Evolutionary conservation across 23 tunicate genomes (phyloP), one percentile per base, ranked within the genome.

Genomic region (Clavelina lepadiformis): DNA sequence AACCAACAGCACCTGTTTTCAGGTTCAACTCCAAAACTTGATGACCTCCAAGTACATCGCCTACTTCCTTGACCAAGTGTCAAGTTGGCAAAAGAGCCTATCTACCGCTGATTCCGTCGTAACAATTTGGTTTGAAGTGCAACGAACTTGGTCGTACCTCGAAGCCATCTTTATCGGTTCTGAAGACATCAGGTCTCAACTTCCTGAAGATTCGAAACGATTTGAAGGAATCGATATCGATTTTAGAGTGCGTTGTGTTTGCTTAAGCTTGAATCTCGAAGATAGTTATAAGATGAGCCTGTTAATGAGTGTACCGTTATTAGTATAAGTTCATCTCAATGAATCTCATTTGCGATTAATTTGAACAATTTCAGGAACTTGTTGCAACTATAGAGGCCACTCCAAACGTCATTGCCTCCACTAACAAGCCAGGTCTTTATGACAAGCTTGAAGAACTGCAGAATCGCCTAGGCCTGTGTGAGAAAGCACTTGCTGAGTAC

Each of bases 21-120:
- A 89, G 97, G 97, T 89, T 28, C 97, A 89, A 89, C 88, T 89
- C 28, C 97, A 89, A 81, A 89, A 89, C 71, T 75, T 89, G 74
- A 89, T 89, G 97, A 89, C 97, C 21, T 89, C 97, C 36, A 89
- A 89, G 36, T 89, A 89, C 78, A 89, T 89, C 70, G 97, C 89
- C 7, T 76, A 89, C 68, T 89, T 89, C 63, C 83, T 89, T 58
- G 89, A 89, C 47, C 97, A 89, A 81, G 97, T 89, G 41, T 89
- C 97, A 7, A 74, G 81, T 7, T 89, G 97, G 97, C 97, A 89
- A 53, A 81, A 89, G 78, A 89, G 68, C 11, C 79, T 89, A 6
- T 89, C 97, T 51, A 89, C 97, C 0, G 97, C 97, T 3, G 97
- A 89, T 50, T 82, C 91, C 24, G 97, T 89, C 35, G 81, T 89